Conservation (phyloP, 2,797 vertebrate genomes). For the Glyptemys insculpta region DNA sequence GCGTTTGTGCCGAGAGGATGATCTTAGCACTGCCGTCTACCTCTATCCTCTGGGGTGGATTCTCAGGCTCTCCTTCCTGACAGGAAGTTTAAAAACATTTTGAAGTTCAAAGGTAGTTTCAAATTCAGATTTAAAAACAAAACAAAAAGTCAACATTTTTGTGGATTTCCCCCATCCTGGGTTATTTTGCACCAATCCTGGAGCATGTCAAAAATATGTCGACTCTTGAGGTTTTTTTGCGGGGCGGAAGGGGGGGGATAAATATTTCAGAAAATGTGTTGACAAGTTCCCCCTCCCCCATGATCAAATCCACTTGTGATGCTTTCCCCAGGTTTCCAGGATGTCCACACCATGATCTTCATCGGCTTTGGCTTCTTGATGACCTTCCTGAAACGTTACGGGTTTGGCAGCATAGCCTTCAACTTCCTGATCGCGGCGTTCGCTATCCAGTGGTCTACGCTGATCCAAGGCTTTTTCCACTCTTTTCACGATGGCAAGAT, state of each 20-base stretch:
- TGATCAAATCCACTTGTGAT: fast-evolving
- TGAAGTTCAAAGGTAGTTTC: not conserved
- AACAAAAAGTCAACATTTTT: not conserved
- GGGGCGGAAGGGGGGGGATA: not conserved
- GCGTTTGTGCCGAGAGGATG: not conserved
- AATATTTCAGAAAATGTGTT: not conserved
- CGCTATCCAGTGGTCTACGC: conserved; percentile 91
- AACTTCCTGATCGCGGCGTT: conserved; percentile 91
- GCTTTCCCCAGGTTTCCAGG: conserved; percentile 86
- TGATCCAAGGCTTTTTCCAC: conserved; percentile 91
- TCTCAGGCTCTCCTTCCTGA: not conserved
- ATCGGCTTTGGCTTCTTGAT: conserved; percentile 94
- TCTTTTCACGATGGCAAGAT: conserved; percentile 85
- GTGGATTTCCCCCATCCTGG: not conserved
- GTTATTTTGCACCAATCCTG: not conserved
- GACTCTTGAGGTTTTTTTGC: not conserved
- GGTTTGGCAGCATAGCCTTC: conserved; percentile 87
- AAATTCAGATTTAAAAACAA: not conserved
- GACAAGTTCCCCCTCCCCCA: not conserved
- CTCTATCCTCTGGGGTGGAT: not conserved
- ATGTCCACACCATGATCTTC: conserved; percentile 91
- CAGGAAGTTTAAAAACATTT: not conserved
- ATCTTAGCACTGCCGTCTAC: not conserved
- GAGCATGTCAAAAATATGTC: not conserved
- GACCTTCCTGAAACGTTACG: conserved; percentile 91